Conservation (phyloP, 2,113 vertebrate species). For the Sterrhoptilus dennistouni region DNA sequence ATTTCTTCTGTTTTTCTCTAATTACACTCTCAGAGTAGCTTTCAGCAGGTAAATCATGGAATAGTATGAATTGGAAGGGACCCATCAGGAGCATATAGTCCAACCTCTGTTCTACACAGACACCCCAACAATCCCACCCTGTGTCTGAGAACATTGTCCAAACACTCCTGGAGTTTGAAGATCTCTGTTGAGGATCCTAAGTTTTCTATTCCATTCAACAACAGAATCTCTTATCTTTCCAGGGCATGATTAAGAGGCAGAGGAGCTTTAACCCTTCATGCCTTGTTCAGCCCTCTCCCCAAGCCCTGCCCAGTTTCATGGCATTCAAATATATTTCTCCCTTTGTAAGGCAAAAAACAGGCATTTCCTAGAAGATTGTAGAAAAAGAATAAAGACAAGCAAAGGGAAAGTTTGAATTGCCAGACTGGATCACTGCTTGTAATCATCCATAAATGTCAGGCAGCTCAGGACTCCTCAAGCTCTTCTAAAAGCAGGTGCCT, state of each 20-base stretch:
- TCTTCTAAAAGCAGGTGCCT: background rate
- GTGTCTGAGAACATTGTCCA: background rate
- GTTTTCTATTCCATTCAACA: background rate
- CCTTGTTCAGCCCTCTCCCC: background rate
- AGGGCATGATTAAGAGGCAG: background rate
- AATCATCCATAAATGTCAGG: rapidly evolving
- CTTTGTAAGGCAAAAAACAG: background rate
- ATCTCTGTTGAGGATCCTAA: background rate
- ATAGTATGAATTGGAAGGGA: background rate
- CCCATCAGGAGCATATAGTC: background rate
- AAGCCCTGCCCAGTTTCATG: background rate
- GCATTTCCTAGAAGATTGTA: background rate
- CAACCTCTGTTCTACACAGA: background rate
- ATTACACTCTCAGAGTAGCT: background rate
- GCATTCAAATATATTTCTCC: background rate
- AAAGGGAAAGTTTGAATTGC: background rate
- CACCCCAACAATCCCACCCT: background rate
- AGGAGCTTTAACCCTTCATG: background rate
- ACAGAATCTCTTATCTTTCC: background rate
- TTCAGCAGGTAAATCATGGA: background rate
- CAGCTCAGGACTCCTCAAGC: background rate
- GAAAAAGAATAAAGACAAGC: background rate
- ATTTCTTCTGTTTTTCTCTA: background rate
- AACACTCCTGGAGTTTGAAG: rapidly evolving
- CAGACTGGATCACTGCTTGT: background rate